Evolutionary conservation across 2,888 invertebrate genomes (phyloP).

Genomic region (Pyralis farinalis): DNA sequence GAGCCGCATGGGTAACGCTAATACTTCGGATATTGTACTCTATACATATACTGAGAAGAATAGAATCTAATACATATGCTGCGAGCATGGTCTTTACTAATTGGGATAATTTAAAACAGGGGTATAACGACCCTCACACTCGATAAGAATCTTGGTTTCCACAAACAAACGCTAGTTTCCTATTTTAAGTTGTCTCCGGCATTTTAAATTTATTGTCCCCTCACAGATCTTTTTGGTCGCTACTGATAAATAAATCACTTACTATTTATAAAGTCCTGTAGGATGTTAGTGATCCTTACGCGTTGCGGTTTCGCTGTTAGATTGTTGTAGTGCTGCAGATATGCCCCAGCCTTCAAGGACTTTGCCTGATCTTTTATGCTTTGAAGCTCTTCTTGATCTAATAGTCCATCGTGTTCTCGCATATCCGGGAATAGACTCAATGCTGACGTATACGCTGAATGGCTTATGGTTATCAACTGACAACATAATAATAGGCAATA

Average conservation of each 20-base stretch:
- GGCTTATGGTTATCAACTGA: constrained; percentile 61
- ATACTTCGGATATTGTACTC: too few species aligned
- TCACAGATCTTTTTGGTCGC: constrained; percentile 2
- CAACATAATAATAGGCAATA: too few species aligned
- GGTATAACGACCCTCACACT: not conserved
- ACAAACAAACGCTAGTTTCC: constrained; percentile 1
- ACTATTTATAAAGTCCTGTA: constrained; percentile 59
- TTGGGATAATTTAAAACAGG: too few species aligned
- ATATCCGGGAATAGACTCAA: constrained; percentile 72
- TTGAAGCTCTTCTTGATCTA: constrained; percentile 50
- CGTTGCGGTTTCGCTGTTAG: constrained; percentile 28
- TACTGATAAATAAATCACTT: constrained; percentile 16
- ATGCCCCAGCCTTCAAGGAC: constrained; percentile 40
- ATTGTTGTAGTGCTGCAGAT: constrained; percentile 38
- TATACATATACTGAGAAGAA: too few species aligned
- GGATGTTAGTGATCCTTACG: constrained; percentile 49
- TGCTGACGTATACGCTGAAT: constrained; percentile 67
- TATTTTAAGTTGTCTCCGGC: constrained; percentile 8
- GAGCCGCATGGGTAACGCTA: too few species aligned
- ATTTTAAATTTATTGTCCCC: constrained; percentile 6
- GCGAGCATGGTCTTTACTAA: too few species aligned
- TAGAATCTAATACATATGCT: too few species aligned
- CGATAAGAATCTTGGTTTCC: constrained; percentile 2
- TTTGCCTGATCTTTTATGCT: constrained; percentile 47
- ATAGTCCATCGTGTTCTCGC: constrained; percentile 62